Evolutionary conservation across 1,140 invertebrate species (phyloP).

Genomic region (Monochamus saltuarius): DNA sequence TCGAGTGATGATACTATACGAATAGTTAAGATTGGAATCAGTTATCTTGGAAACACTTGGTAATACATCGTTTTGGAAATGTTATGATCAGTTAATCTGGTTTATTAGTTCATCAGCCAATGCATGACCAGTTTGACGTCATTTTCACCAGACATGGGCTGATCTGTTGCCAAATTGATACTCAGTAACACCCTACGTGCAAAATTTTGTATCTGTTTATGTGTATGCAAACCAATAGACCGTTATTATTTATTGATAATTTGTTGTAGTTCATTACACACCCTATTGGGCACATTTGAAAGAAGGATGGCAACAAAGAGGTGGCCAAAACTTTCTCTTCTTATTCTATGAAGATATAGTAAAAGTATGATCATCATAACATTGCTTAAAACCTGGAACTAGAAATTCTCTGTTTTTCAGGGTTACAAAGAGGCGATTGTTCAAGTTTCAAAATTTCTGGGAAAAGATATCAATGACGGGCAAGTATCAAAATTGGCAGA

Average conservation of each 20-base stretch:
- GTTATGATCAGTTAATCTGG: too few relatives aligned
- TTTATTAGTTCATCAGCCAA: too few relatives aligned
- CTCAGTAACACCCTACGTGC: not conserved
- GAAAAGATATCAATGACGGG: slow-evolving; percentile 56
- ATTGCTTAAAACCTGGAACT: too few relatives aligned
- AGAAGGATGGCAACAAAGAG: slow-evolving; percentile 66
- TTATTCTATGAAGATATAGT: slow-evolving; percentile 79
- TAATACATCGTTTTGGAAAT: too few relatives aligned
- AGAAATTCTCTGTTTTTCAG: slow-evolving; percentile 1
- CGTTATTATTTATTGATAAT: not conserved
- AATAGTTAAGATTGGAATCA: not conserved
- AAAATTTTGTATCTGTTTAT: not conserved
- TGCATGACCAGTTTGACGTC: too few relatives aligned
- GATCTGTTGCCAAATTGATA: too few relatives aligned
- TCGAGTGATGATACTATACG: too few relatives aligned
- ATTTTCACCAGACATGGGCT: too few relatives aligned
- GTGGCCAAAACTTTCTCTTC: slow-evolving; percentile 72
- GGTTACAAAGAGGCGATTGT: slow-evolving; percentile 58
- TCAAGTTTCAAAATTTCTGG: slow-evolving; percentile 62
- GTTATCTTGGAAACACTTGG: too few relatives aligned
- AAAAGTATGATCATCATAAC: slow-evolving; percentile 34
- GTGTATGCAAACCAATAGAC: too few relatives aligned
- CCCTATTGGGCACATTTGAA: slow-evolving; percentile 75
- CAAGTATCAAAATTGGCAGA: slow-evolving; percentile 59
- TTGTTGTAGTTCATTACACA: slow-evolving; percentile 65